Percentiles rank a stretch among this genome's conserved stretches.
phyloP scores from a whole-genome alignment of 2,888 invertebrate species.

The Erpobdella octoculata region DNA sequence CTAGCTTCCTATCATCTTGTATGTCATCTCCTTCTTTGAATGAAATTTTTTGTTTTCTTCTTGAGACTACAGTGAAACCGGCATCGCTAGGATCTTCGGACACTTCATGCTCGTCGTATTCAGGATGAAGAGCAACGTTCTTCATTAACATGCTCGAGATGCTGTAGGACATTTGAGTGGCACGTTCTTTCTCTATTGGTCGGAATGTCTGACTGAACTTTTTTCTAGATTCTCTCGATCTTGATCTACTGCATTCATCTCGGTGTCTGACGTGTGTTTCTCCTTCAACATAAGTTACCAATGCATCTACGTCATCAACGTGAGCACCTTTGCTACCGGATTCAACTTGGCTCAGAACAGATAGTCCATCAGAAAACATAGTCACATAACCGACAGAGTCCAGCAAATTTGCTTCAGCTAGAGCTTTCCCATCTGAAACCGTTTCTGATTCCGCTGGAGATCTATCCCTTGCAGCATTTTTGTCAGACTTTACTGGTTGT shows the following conservation, averaged over 20 bases:
- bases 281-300: slow-evolving; percentile 15
- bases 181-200: background rate
- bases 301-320: background rate
- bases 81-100: background rate
- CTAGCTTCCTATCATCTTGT: no score
- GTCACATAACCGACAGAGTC: background rate
- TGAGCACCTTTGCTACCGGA: background rate
- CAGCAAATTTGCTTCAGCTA: background rate
- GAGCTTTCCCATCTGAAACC: no score
- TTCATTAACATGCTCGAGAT: background rate
- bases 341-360: background rate
- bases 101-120: background rate
- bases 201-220: background rate
- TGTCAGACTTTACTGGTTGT: no score
- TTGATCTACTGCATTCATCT: background rate
- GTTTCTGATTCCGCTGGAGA: background rate
- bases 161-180: background rate
- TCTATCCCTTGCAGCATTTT: no score
- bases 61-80: slow-evolving; percentile 12
- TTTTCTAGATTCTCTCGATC: slow-evolving; percentile 3
- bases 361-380: background rate
- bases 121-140: background rate
- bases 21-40: background rate
- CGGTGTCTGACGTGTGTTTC: background rate
- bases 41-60: slow-evolving; percentile 6